Evolutionary conservation across 2,113 vertebrate genomes (phyloP).

Genomic region (Motacilla tschutschensis): DNA sequence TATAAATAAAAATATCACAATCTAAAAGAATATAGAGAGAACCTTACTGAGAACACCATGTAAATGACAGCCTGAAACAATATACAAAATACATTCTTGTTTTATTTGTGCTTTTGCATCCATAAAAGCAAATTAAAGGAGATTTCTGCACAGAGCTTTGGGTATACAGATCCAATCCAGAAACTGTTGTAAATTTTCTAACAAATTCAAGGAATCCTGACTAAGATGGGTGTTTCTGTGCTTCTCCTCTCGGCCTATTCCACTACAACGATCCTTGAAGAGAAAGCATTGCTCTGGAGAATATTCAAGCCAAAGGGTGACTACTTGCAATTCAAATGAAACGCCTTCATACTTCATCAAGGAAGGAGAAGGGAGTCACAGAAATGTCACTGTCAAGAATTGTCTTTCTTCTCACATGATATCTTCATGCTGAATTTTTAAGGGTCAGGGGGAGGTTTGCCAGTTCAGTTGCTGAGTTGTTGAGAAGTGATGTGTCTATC

Average conservation of each 20-base stretch:
- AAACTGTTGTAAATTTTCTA: not conserved
- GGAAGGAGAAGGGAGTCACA: not conserved
- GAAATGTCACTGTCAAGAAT: slow-evolving; percentile 1
- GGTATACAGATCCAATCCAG: not conserved
- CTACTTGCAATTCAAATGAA: slow-evolving; percentile 25
- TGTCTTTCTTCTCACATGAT: not conserved
- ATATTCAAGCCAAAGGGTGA: slow-evolving; percentile 10
- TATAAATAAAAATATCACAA: not conserved
- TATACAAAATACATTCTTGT: not conserved
- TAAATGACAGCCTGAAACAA: not conserved
- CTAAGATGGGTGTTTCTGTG: not conserved
- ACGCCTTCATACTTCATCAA: not conserved
- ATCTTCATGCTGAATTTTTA: not conserved
- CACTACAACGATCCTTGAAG: not conserved
- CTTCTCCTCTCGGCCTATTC: not conserved
- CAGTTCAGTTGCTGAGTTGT: not conserved
- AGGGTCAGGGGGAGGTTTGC: not conserved
- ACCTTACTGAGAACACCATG: not conserved
- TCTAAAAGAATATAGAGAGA: not conserved
- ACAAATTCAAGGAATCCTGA: not conserved
- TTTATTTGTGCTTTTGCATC: not conserved
- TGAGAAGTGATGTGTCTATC: not conserved
- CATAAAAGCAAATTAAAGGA: not conserved
- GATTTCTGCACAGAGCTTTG: not conserved
- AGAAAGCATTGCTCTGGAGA: not conserved